Conservation (phyloP, 2,888 invertebrate species). For the Seira sanloemensis region DNA sequence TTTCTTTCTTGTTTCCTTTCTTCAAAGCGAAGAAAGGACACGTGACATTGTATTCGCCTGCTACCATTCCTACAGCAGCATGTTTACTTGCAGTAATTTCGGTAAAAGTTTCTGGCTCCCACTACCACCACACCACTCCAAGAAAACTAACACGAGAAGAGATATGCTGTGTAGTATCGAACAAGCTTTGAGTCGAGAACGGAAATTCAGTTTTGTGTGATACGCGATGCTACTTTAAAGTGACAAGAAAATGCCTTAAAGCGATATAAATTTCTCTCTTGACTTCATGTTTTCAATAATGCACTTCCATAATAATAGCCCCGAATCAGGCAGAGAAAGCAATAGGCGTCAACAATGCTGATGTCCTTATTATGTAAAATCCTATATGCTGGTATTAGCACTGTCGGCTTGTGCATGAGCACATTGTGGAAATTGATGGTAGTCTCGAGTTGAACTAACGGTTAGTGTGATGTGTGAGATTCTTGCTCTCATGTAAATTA, state of each 20-base stretch:
- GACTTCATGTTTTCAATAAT: background rate
- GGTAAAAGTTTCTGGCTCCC: background rate
- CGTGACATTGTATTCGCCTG: too few species aligned
- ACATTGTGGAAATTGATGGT: background rate
- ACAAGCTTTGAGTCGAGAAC: background rate
- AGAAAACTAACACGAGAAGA: background rate
- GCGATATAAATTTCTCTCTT: conserved; percentile 33
- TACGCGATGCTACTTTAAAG: background rate
- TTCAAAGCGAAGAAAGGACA: background rate
- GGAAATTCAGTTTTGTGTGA: background rate
- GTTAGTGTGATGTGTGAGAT: conserved; percentile 7
- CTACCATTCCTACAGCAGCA: background rate
- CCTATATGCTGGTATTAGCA: background rate
- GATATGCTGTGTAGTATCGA: background rate
- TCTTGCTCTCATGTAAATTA: conserved; percentile 41
- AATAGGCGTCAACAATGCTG: background rate
- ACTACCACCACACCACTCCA: background rate
- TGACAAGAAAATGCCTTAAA: conserved; percentile 35
- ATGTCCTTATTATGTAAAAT: background rate
- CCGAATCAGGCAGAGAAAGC: background rate
- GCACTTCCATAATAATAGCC: too few species aligned
- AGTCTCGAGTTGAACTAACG: background rate
- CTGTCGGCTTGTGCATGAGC: background rate
- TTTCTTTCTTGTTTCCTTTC: background rate
- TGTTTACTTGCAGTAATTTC: background rate